These are phyloP conservation scores for Alauda arvensis DNA, from an alignment of 2,797 vertebrate species.

Conservation along the genomic window DNA sequence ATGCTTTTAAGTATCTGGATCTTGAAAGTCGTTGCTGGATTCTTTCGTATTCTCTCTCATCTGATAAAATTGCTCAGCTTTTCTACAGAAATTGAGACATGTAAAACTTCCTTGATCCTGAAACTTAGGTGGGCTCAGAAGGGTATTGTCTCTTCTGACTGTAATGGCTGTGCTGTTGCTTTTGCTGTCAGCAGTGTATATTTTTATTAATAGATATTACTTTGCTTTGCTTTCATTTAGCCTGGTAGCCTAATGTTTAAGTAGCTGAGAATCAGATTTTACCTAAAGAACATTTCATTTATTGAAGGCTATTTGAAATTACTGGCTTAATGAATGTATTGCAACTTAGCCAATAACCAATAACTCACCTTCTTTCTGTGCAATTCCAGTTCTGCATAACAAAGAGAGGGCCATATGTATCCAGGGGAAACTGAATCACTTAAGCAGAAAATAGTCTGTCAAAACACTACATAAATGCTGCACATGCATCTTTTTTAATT, in stretches of 20 bases:
- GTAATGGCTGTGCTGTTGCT: background rate
- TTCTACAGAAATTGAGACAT: background rate
- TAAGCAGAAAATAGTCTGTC: conserved; percentile 37
- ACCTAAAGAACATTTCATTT: background rate
- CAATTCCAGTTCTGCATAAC: background rate
- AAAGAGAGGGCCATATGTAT: background rate
- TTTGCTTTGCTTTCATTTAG: background rate
- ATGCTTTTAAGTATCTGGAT: background rate
- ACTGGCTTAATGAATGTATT: background rate
- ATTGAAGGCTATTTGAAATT: background rate
- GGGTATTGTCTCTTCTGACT: background rate
- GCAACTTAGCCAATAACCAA: background rate
- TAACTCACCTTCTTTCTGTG: background rate
- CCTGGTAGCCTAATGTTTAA: background rate
- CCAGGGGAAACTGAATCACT: conserved; percentile 11
- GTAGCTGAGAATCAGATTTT: background rate
- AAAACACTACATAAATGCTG: conserved; percentile 16
- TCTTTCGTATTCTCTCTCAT: background rate
- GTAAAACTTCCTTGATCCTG: background rate
- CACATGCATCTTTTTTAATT: background rate
- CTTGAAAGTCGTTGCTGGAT: background rate
- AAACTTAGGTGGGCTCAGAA: background rate
- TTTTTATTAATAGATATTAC: background rate
- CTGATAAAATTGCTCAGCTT: background rate
- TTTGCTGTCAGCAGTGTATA: background rate